Base-by-base conservation (phyloP, 2,113 vertebrate species). In the Silurus glanis region DNA sequence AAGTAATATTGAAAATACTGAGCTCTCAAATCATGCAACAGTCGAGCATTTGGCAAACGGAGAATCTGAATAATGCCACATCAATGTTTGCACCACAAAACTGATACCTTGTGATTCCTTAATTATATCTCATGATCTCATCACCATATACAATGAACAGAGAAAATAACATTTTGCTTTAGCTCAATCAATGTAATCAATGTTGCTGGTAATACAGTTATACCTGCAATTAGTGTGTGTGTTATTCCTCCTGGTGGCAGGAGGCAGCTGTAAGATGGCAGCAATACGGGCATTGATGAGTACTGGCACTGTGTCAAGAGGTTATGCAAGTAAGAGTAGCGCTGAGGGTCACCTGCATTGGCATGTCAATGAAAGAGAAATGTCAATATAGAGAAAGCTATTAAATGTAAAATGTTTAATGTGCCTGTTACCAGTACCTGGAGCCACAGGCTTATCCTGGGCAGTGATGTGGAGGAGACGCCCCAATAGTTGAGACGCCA, bases 401-500 rank as follows among this genome's bases (percentile, higher is more conserved):
- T 9, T 55, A 5, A 45, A 25, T 49, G 25, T 25, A 55, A 58
- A 2, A 75, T n/a, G 21, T n/a, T 59, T 47, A 1, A 5, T 9
- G 7, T 71, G 37, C 1, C 3, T 25, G n/a, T 55, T 82, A 14
- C 47, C 0, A 10, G n/a, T 92, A 94, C 94, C 94, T 91, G 92
- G 92, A 61, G 93, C 91, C 45, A 95, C 90, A 61, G 94, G 95
- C 37, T 85, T 92, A 84, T 94, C 94, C 67, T 91, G 90, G 9
- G 84, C 82, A 51, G 93, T 85, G n/a, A 94, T 93, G 67, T 92
- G 90, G 51, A 92, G 91, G 71, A 95, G 89, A 66, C 92, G 92
- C 17, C 94, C 94, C 71, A 89, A 66, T 9, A 95, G 91, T 82
- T 95, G 93, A 55, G 94, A 95, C 56, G 95, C 94, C 82, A 95